Base-by-base conservation (phyloP, 2,888 invertebrate species). In the Drosophila niveifrons region DNA sequence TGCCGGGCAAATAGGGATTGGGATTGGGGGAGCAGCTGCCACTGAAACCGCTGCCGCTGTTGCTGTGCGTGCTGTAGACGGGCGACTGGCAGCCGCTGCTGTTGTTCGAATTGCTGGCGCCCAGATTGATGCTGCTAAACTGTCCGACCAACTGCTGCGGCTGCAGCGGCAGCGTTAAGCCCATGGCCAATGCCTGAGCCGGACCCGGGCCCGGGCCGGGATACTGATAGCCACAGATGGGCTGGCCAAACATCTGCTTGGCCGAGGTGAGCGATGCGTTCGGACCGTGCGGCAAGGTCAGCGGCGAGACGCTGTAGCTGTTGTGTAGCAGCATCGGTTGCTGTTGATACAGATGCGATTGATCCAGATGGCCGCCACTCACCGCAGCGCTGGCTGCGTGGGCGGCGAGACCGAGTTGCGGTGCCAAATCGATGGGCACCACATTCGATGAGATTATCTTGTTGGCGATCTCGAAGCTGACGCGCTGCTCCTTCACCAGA, bases 361-460 rank as follows among this genome's bases (percentile, higher is more conserved):
- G 76, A 51, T 90, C 90, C 66, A 88, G 39, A 41, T 88, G 78
- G 0, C 84, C 79, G 79, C 91, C 83, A 90, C 93, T 50, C 73
- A 91, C 82, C 81, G 93, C 47, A 90, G 91, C 76, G 92, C 93
- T 73, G 88, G 93, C 2, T 91, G 93, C 72, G 90, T 94, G 94
- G 1, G 94, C 93, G 43, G 93, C 93, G 59, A 94, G 92, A 2
- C 94, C 94, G 47, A 94, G 90, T 72, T 93, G 94, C 0, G 93
- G 80, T 0, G 94, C 94, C 61, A 94, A 76, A 68, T 92, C 91
- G 89, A 92, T 93, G 1, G 94, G 93, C 31, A 94, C 91, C 41
- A 93, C 80, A n/a, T 93, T 90, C 0, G 92, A 92, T 9, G 92
- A 88, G 23, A 93, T 91, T 53, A 94, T 91, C 34, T 93, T 93